A percentile compares a stretch with the other conserved stretches of the same genome.
Conservation (phyloP, 2,888 invertebrate genomes). For the Blastobasis adustella region DNA sequence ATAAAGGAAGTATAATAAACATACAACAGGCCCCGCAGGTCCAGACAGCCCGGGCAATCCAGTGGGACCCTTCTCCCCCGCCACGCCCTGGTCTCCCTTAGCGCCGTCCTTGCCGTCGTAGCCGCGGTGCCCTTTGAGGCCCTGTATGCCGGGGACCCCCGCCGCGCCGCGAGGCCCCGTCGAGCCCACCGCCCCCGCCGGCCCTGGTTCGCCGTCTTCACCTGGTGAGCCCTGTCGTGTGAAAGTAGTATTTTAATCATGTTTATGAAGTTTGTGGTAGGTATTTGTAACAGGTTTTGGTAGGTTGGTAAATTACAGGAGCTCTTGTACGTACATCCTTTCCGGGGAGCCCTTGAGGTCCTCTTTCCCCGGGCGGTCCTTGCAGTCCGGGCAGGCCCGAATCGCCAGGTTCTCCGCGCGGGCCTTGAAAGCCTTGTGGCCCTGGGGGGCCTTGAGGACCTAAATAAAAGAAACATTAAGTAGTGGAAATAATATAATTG, state of each 20-base stretch:
- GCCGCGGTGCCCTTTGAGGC: conserved; percentile 88
- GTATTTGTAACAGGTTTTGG: no score
- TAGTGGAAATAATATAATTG: no score
- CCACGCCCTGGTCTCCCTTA: conserved; percentile 85
- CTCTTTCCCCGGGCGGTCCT: conserved; percentile 81
- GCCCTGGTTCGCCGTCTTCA: conserved; percentile 87
- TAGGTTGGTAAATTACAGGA: no score
- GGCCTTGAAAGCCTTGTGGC: conserved; percentile 89
- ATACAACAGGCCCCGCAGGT: conserved; percentile 79
- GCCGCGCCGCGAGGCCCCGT: conserved; percentile 83
- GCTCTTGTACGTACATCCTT: conserved; percentile 77
- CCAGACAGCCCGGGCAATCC: conserved; percentile 83
- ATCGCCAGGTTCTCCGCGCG: conserved; percentile 87
- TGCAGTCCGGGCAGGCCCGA: conserved; percentile 78
- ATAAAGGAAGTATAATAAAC: conserved; percentile 15
- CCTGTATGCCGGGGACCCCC: conserved; percentile 86
- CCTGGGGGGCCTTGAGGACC: conserved; percentile 68
- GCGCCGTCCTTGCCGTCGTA: conserved; percentile 85
- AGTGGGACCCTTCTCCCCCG: conserved; percentile 84
- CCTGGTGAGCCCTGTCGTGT: conserved; percentile 79
- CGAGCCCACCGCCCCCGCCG: conserved; percentile 81
- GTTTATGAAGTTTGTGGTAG: no score
- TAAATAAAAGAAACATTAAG: conserved; percentile 13
- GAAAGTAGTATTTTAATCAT: no score
- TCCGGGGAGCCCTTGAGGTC: conserved; percentile 81